Evolutionary conservation across 2,888 invertebrate genomes (phyloP).

Genomic region (Lepidochrysops patricia): DNA sequence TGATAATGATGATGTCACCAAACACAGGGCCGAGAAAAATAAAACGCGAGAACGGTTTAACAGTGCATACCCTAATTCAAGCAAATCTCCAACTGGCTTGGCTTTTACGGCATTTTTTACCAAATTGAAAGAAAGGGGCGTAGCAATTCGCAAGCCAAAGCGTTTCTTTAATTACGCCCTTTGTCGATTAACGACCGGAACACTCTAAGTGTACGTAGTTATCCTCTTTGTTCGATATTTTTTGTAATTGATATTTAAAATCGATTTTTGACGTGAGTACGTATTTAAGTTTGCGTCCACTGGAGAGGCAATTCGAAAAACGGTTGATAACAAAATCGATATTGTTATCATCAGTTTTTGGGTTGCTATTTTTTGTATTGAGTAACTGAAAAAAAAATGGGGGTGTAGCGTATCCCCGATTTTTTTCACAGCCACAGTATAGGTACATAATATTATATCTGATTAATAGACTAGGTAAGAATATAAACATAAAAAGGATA

Average conservation of each 20-base stretch:
- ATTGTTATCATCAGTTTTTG: too few relatives aligned
- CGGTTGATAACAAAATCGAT: too few relatives aligned
- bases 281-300: neutral
- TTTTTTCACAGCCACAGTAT: too few relatives aligned
- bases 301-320: too few relatives aligned
- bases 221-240: slow-evolving; percentile 22
- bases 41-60: neutral
- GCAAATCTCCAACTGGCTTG: slow-evolving; percentile 26
- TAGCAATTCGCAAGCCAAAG: slow-evolving; percentile 45
- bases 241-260: slow-evolving; percentile 18
- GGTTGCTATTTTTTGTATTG: too few relatives aligned
- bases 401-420: too few relatives aligned
- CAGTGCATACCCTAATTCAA: neutral
- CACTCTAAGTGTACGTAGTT: slow-evolving; percentile 28
- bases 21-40: neutral
- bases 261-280: too few relatives aligned
- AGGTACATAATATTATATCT: too few relatives aligned
- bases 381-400: too few relatives aligned
- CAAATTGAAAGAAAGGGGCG: slow-evolving; percentile 38
- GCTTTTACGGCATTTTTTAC: slow-evolving; percentile 38
- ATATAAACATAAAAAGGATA: too few relatives aligned
- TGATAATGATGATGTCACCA: neutral
- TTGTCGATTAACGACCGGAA: slow-evolving; percentile 42
- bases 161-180: slow-evolving; percentile 55
- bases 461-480: too few relatives aligned